Conservation (phyloP, 2,113 vertebrate genomes). For the Euleptes europaea region DNA sequence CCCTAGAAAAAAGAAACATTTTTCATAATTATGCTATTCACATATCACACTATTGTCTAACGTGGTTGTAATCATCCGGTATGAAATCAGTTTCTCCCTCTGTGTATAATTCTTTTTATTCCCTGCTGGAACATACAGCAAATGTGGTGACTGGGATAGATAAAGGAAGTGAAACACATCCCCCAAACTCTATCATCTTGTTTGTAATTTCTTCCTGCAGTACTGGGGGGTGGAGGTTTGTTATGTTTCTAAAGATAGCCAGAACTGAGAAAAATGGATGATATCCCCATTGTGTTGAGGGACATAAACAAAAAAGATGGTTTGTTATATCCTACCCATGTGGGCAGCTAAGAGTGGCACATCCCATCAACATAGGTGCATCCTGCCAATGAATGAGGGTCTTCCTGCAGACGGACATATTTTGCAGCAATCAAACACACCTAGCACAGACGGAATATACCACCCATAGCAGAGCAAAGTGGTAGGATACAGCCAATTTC, state of each 20-base stretch:
- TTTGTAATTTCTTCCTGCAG: slow-evolving; percentile 33
- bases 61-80: slow-evolving; percentile 30
- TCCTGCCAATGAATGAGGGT: too few relatives aligned
- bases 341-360: too few relatives aligned
- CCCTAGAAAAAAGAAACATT: slow-evolving; percentile 44
- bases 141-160: background rate
- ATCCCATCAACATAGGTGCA: too few relatives aligned
- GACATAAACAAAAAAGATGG: too few relatives aligned
- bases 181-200: background rate
- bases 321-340: too few relatives aligned
- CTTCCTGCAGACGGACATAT: too few relatives aligned
- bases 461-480: too few relatives aligned
- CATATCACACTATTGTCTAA: slow-evolving; percentile 44
- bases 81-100: slow-evolving; percentile 48
- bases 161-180: slow-evolving; percentile 12
- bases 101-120: slow-evolving; percentile 39
- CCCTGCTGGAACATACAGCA: slow-evolving; percentile 22
- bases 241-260: background rate
- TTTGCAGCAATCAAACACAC: too few relatives aligned
- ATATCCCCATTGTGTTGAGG: too few relatives aligned
- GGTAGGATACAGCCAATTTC: too few relatives aligned
- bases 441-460: too few relatives aligned
- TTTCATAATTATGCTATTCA: slow-evolving; percentile 47
- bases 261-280: background rate
- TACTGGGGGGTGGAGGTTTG: slow-evolving; percentile 11